Base-by-base conservation (phyloP, 1,140 invertebrate species). In the Drosophila willistoni region DNA sequence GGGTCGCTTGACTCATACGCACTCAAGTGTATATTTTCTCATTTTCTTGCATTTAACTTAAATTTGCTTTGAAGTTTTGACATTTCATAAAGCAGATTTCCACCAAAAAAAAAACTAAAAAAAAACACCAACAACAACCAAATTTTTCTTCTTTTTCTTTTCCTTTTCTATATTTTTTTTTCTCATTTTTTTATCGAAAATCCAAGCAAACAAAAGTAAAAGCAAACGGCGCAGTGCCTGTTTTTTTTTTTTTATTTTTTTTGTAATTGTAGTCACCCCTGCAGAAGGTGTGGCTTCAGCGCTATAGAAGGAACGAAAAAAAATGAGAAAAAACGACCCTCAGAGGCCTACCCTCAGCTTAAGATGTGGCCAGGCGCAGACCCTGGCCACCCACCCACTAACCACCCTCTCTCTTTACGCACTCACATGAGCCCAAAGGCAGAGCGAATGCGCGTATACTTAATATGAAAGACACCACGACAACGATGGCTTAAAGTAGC, bases 21-120 rank as follows among this genome's bases (percentile, higher is more conserved):
- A 91, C 73, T 91, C 90, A 84, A 91, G 90, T 90, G 90, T 78
- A 91, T 87, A 91, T 91, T 87, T 91, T 90, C 83, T 80, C 85
- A 91, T 91, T 91, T 91, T 84, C 78, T 85, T 91, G 90, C 82
- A 84, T 89, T 87, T 91, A 78, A 77, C 79, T 90, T 75, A 79
- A 80, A 79, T 77, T 90, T 74, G 79, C 89, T 90, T 90, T 90
- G 89, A 90, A 90, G 89, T 90, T 90, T 90, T 90, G 89, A 91
- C 89, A 91, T 90, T 91, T 90, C 80, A 89, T 84, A 87, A 90
- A 74, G 87, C 87, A 75, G 87, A 89, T 87, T 87, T 79, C 67
- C 73, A 64, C 44, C 39, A 54, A 64, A 61, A 61, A 39, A 64
- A 55, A 55, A 17, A 55, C 7, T 12, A 54, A 34, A 56, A 19